Conservation (phyloP, 2,888 invertebrate species). For the Amiota minor region DNA sequence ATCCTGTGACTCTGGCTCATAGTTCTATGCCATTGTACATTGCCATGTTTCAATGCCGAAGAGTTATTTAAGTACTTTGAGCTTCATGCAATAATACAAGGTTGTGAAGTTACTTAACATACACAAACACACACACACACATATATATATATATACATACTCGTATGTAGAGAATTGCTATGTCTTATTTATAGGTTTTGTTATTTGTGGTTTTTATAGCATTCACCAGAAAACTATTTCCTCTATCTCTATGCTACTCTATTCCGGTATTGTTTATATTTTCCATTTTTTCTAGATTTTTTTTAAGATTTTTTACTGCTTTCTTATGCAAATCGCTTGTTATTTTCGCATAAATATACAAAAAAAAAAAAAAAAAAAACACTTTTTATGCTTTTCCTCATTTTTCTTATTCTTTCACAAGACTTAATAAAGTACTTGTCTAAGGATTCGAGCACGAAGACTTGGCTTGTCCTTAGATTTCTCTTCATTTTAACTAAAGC, state of each 20-base stretch:
- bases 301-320: not conserved
- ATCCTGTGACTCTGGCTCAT: not conserved
- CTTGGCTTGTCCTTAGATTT: too few species aligned
- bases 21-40: not conserved
- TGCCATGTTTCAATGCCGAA: slow-evolving; percentile 10
- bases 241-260: not conserved
- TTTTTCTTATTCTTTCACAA: not conserved
- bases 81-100: slow-evolving; percentile 15
- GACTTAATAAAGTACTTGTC: slow-evolving; percentile 24
- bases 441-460: too few species aligned
- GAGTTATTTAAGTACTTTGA: slow-evolving; percentile 28
- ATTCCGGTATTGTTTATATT: slow-evolving; percentile 21
- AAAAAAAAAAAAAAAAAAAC: slow-evolving; percentile 43
- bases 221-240: not conserved
- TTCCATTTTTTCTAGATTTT: slow-evolving; percentile 31
- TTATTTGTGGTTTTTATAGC: not conserved
- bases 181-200: slow-evolving; percentile 25
- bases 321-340: slow-evolving; percentile 49
- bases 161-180: not conserved
- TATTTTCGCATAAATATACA: slow-evolving; percentile 38
- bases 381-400: slow-evolving; percentile 56
- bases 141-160: not conserved
- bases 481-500: too few species aligned
- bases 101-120: slow-evolving; percentile 23
- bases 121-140: too few species aligned